Conservation (phyloP, 2,797 vertebrate species). For the Rhinogobio ventralis region DNA sequence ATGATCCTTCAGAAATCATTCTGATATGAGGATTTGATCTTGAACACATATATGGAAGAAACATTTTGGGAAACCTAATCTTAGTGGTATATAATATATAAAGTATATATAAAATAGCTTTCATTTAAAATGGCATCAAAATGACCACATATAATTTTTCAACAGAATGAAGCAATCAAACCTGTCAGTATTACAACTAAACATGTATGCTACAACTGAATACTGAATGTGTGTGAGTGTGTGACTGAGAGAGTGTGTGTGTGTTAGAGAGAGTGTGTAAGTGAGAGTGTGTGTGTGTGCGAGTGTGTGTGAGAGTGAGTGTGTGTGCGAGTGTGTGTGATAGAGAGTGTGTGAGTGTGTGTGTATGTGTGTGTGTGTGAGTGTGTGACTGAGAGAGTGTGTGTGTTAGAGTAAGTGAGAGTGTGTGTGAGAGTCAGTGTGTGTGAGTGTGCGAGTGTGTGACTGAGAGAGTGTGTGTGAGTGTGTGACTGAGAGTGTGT, state of each 20-base stretch:
- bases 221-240: slow-evolving; percentile 16
- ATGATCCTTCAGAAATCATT: neutral
- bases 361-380: no score
- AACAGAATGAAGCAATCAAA: neutral
- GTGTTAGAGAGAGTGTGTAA: no score
- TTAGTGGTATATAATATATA: neutral
- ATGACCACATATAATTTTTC: neutral
- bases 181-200: neutral
- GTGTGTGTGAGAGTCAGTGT: no score
- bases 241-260: neutral
- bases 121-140: no score
- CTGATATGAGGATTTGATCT: neutral
- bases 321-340: neutral
- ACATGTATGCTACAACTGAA: neutral
- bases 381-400: neutral
- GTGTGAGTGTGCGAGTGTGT: no score
- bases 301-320: neutral
- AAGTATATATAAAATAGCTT: neutral
- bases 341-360: neutral
- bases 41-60: neutral
- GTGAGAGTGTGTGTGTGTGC: neutral
- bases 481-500: no score
- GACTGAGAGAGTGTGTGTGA: no score
- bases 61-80: neutral
- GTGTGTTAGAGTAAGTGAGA: neutral